Conservation (phyloP, 2,888 invertebrate genomes). For the Tetropium fuscum region DNA sequence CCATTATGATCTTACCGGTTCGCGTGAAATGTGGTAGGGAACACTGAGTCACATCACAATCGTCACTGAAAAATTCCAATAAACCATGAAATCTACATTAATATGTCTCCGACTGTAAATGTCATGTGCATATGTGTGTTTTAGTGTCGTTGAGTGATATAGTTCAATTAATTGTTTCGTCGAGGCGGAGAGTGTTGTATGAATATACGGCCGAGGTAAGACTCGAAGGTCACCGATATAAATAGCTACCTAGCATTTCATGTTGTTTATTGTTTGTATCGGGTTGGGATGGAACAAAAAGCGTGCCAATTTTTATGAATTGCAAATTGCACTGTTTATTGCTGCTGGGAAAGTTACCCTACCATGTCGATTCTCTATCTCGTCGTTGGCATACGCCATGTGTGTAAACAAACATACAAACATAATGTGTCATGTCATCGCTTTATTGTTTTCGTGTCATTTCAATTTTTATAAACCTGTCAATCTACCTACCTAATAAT, state of each 20-base stretch:
- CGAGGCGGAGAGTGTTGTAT: no score
- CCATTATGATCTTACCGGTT: neutral
- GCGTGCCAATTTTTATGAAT: conserved; percentile 7
- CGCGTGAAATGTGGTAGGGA: conserved; percentile 15
- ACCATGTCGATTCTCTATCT: neutral
- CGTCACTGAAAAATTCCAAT: conserved; percentile 13
- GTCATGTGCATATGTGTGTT: conserved; percentile 13
- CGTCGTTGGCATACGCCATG: neutral
- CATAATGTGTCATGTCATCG: conserved; percentile 2
- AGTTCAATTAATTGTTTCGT: conserved; percentile 11
- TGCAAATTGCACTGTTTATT: neutral
- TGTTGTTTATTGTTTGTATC: conserved; percentile 2
- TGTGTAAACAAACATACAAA: conserved; percentile 17
- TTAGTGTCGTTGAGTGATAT: conserved; percentile 2
- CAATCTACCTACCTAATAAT: no score
- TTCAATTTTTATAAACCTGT: no score
- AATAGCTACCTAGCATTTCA: neutral
- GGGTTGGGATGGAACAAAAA: conserved; percentile 11
- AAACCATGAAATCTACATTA: conserved; percentile 11
- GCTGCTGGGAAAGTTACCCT: neutral
- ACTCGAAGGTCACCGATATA: conserved; percentile 16
- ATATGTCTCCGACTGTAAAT: conserved; percentile 4
- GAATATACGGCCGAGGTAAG: no score
- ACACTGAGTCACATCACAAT: conserved; percentile 4
- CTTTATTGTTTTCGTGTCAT: no score